These are phyloP conservation scores for Opisthograptis luteolata DNA, from an alignment of 2,888 invertebrate species.

Conservation along the genomic window DNA sequence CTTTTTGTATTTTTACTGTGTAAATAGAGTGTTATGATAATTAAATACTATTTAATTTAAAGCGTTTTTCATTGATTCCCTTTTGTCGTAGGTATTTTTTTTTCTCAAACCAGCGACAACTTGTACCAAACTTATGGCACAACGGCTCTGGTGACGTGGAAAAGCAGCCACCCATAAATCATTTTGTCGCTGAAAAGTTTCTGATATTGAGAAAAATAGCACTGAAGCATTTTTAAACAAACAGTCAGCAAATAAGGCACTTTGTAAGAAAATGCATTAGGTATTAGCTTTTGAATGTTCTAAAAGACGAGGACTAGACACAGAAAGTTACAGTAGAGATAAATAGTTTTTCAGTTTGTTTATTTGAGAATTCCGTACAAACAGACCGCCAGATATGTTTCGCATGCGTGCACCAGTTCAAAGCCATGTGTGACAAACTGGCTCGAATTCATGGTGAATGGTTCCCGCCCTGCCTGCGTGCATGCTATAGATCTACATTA, in stretches of 20 bases:
- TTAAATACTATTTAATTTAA: slow-evolving; percentile 49
- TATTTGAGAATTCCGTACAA: neutral
- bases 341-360: neutral
- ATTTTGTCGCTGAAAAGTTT: no score
- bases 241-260: no score
- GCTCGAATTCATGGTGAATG: neutral
- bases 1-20: slow-evolving; percentile 33
- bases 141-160: no score
- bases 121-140: no score
- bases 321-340: no score
- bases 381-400: neutral
- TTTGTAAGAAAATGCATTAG: no score
- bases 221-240: no score
- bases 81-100: slow-evolving; percentile 7
- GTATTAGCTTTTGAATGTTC: no score
- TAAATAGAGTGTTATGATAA: slow-evolving; percentile 35
- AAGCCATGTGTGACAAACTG: slow-evolving; percentile 7
- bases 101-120: neutral
- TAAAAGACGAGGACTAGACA: no score
- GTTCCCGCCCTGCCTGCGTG: neutral
- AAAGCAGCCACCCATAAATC: no score
- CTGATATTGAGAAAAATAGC: no score
- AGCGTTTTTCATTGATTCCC: no score
- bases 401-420: slow-evolving; percentile 2
- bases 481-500: neutral